Base-by-base conservation (phyloP, 1,140 invertebrate genomes). In the Drosophila ananassae region DNA sequence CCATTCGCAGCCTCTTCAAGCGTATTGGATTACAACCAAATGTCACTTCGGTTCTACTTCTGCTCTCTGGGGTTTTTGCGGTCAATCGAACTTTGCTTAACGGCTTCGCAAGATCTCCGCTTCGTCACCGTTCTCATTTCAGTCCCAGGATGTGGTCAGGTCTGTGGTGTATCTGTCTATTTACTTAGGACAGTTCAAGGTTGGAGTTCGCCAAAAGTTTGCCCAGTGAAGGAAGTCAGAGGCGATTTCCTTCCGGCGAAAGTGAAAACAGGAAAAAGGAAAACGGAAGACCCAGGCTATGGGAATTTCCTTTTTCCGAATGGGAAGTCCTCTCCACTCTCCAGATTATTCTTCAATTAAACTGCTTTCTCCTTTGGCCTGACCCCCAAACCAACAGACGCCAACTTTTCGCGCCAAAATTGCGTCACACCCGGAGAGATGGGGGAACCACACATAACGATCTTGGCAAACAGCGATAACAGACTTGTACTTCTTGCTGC, bases 371-470 rank as follows among this genome's bases (percentile, higher is more conserved):
- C 21, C 28, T 41, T 21, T 63, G 64, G 67, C 58, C 57, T 89
- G 78, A 78, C 77, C 72, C 80, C 76, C 57, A 69, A 78, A 75
- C 59, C 58, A 74, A 73, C 57, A 39, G 83, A 87, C 83, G 83
- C 83, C 83, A 89, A 87, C 61, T 83, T 69, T 87, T 89, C 83
- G 83, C 83, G 83, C 83, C 83, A 87, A 87, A 87, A 83, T 73
- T 89, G 83, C 76, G 79, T 87, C 82, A 82, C 81, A 78, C 24
- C n/a, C 48, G 28, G 28, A 30, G 39, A 44, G 41, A 44, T 17
- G 21, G 12, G 48, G 48, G 37, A 73, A 50, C 71, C 55, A 75
- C 72, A 60, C 72, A 75, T 67, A 76, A 76, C 62, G 73, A 76
- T 76, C 82, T 68, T 66, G 69, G 78, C 78, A 82, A 87, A 89